phyloP scores from a whole-genome alignment of 2,888 invertebrate genomes.

The Lasioglossum zephyrum region DNA sequence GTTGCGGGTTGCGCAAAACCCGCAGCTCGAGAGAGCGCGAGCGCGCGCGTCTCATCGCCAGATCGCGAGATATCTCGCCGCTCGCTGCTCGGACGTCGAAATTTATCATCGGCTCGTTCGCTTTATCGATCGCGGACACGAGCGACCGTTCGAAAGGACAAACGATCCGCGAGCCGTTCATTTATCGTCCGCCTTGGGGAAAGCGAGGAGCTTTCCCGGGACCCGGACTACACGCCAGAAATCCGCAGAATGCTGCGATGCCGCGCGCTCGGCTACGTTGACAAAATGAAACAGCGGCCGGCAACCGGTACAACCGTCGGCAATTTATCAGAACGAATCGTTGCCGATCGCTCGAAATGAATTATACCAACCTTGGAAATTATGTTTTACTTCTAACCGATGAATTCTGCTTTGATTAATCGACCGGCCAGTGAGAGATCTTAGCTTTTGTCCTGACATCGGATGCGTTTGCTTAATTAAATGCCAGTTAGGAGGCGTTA shows the following conservation, averaged over 20 bases:
- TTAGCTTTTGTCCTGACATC: not conserved
- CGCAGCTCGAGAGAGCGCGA: not conserved
- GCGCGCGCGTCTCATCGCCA: constrained; percentile 21
- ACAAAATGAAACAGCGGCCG: constrained; percentile 1
- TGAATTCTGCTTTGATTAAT: not conserved
- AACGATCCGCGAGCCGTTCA: constrained; percentile 26
- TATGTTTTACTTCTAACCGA: not conserved
- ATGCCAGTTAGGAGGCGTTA: not conserved
- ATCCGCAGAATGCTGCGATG: not conserved
- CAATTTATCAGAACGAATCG: not conserved
- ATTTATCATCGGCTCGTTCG: constrained; percentile 57
- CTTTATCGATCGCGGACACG: constrained; percentile 52
- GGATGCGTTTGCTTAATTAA: not conserved
- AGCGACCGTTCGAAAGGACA: constrained; percentile 35
- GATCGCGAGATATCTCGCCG: constrained; percentile 44
- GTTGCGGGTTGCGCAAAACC: constrained; percentile 41
- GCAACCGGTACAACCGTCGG: not conserved
- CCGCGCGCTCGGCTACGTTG: not conserved
- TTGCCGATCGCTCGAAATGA: not conserved
- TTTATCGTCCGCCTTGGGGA: constrained; percentile 17
- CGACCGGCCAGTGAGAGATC: not conserved
- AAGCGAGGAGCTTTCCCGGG: constrained; percentile 31
- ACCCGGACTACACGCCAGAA: not conserved
- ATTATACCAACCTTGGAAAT: not conserved
- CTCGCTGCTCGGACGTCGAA: constrained; percentile 40